Evolutionary conservation across 1,140 invertebrate genomes (phyloP).

Genomic region (Chrysopa pallens): DNA sequence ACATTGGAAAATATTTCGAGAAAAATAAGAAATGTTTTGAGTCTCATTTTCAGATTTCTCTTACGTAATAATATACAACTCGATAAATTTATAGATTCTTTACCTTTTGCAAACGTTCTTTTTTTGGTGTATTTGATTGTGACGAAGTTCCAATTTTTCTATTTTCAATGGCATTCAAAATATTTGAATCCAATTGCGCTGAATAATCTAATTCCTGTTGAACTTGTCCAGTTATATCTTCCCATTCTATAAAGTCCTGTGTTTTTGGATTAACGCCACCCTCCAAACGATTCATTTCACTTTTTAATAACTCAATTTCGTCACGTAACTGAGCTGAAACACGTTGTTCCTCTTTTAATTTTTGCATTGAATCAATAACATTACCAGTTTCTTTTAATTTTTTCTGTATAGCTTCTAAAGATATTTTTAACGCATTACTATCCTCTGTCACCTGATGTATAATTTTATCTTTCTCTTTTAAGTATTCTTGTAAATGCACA

Average conservation of each 20-base stretch:
- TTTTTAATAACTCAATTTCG: conserved; percentile 19
- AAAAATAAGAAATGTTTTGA: too few relatives aligned
- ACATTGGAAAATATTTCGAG: too few relatives aligned
- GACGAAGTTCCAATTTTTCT: too few relatives aligned
- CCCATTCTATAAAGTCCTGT: conserved; percentile 26
- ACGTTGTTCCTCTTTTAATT: conserved; percentile 20
- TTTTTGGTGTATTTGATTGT: too few relatives aligned
- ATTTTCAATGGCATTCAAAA: conserved; percentile 27
- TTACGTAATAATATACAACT: too few relatives aligned
- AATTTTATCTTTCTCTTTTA: conserved; percentile 34
- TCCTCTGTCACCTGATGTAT: conserved; percentile 31
- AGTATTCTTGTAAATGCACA: conserved; percentile 31
- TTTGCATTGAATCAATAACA: conserved; percentile 20
- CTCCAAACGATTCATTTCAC: conserved; percentile 7
- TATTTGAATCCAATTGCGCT: conserved; percentile 32
- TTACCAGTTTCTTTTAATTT: conserved; percentile 27
- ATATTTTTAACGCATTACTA: conserved; percentile 25
- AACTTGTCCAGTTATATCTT: conserved; percentile 29
- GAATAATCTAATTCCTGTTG: conserved; percentile 38
- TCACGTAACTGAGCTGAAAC: conserved; percentile 20
- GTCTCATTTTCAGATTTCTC: too few relatives aligned
- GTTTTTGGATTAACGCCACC: conserved; percentile 17
- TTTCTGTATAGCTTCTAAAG: conserved; percentile 27
- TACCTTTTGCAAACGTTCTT: too few relatives aligned
- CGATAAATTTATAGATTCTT: too few relatives aligned